phyloP scores from a whole-genome alignment of 64 coral and sea anemone species.

The Platygyra sinensis region DNA sequence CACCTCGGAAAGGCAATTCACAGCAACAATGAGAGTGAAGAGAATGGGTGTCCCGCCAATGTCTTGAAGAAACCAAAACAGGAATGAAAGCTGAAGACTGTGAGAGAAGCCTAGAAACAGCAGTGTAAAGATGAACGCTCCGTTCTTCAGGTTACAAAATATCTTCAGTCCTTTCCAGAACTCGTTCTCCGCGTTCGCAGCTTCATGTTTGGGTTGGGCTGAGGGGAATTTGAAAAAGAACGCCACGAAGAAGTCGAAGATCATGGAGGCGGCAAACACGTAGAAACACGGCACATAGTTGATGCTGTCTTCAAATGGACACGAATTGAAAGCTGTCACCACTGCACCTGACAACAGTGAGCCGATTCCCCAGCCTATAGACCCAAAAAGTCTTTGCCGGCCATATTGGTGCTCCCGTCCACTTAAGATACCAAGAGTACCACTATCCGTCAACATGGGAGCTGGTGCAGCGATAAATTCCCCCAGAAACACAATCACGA shows the following conservation, averaged over 20 bases:
- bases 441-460: slow-evolving; percentile 84
- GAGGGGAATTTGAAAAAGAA: slow-evolving; percentile 73
- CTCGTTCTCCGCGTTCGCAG: slow-evolving; percentile 20
- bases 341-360: slow-evolving; percentile 74
- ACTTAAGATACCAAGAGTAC: slow-evolving; percentile 60
- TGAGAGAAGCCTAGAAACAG: slow-evolving; percentile 86
- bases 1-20: slow-evolving; percentile 84
- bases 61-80: slow-evolving; percentile 95
- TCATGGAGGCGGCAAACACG: slow-evolving; percentile 81
- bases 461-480: slow-evolving; percentile 88
- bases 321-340: slow-evolving; percentile 81
- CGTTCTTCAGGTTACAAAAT: slow-evolving; percentile 85
- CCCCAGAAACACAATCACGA: slow-evolving; percentile 75
- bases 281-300: slow-evolving; percentile 87
- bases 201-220: neutral
- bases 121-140: slow-evolving; percentile 73
- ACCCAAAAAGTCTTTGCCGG: slow-evolving; percentile 78
- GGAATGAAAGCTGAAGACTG: slow-evolving; percentile 87
- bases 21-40: slow-evolving; percentile 70
- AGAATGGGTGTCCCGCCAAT: slow-evolving; percentile 86
- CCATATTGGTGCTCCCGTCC: slow-evolving; percentile 85
- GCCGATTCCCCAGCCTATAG: slow-evolving; percentile 84
- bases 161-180: slow-evolving; percentile 69
- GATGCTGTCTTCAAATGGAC: slow-evolving; percentile 82
- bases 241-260: slow-evolving; percentile 61